These are phyloP conservation scores for Pungitius pungitius DNA, from an alignment of 2,113 vertebrate species.

Conservation along the genomic window DNA sequence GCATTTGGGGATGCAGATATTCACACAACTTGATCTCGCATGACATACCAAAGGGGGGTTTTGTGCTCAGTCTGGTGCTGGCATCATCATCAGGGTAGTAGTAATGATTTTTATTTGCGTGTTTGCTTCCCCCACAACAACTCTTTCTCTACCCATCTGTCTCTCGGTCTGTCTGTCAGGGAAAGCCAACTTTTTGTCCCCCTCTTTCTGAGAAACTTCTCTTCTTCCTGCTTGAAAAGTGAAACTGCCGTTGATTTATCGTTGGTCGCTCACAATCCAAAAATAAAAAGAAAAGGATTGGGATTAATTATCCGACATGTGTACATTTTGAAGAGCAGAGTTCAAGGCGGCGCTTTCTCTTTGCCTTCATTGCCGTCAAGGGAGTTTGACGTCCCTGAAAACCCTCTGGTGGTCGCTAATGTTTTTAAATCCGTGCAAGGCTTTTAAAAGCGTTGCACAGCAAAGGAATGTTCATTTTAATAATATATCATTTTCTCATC, in stretches of 20 bases:
- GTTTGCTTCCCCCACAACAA: constrained; percentile 36
- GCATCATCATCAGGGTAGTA: constrained; percentile 36
- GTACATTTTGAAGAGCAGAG: constrained; percentile 46
- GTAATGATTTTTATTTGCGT: constrained; percentile 63
- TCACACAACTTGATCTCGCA: constrained; percentile 53
- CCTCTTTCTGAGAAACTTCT: constrained; percentile 40
- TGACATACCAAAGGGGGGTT: constrained; percentile 53
- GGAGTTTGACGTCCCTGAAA: constrained; percentile 26
- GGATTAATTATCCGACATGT: constrained; percentile 64
- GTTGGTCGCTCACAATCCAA: constrained; percentile 48
- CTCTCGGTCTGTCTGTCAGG: constrained; percentile 58
- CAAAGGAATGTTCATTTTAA: constrained; percentile 27
- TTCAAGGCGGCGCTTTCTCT: constrained; percentile 31
- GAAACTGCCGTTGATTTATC: constrained; percentile 27
- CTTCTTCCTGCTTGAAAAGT: constrained; percentile 27
- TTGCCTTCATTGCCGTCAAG: constrained; percentile 13
- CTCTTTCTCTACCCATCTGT: constrained; percentile 64
- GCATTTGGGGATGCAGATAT: constrained; percentile 15
- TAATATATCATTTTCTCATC: not conserved
- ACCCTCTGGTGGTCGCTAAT: constrained; percentile 36
- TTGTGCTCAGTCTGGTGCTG: constrained; percentile 42
- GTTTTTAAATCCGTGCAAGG: constrained; percentile 26
- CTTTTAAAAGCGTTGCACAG: constrained; percentile 41
- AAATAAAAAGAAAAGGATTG: constrained; percentile 42
- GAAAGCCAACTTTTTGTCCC: constrained; percentile 61